Evolutionary conservation across 2,113 vertebrate genomes (phyloP), one percentile per base, ranked within the genome.

Genomic region (Pelvicachromis taeniatus): DNA sequence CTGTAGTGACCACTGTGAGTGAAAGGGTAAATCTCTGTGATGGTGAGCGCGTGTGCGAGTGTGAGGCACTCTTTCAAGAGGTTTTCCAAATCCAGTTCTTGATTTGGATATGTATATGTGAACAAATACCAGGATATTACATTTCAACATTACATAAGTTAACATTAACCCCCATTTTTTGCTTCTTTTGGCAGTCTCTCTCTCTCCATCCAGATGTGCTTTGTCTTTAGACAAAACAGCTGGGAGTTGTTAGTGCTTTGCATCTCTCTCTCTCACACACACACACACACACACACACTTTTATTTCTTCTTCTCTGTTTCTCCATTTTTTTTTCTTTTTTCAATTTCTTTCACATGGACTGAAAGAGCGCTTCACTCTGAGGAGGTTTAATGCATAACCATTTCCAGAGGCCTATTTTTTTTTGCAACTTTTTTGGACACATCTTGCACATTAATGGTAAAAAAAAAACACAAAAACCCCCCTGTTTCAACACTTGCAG

Each of bases 161-260:
- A 56, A 68, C 21, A 17, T 55, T 52, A 29, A 65, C 83, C 61
- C 17, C 48, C 29, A 40, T 85, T 84, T 31, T 82, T 83, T 81
- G 63, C 61, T 91, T 83, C 54, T 87, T 83, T 82, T 61, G 45
- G 55, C n/a, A 87, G 84, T 89, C 40, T 85, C 79, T 35, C 79
- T 35, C n/a, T 33, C 38, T 33, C 82, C 38, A 82, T 63, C 90
- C 92, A 95, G 92, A 93, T 93, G 90, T 91, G 92, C 48, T 81
- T 55, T 78, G 54, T 85, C 84, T 80, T 87, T 83, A 93, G 86
- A 92, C 90, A 82, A 58, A 31, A 78, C 95, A 96, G 89, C 93
- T 95, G 95, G 91, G 85, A 96, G 78, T 86, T 54, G 83, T 96
- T 95, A 94, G 48, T 45, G 48, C 26, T 31, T 38, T 77, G 86